Evolutionary conservation across 2,113 vertebrate species (phyloP), one percentile per base, ranked within the genome.

Genomic region (Bos javanicus): DNA sequence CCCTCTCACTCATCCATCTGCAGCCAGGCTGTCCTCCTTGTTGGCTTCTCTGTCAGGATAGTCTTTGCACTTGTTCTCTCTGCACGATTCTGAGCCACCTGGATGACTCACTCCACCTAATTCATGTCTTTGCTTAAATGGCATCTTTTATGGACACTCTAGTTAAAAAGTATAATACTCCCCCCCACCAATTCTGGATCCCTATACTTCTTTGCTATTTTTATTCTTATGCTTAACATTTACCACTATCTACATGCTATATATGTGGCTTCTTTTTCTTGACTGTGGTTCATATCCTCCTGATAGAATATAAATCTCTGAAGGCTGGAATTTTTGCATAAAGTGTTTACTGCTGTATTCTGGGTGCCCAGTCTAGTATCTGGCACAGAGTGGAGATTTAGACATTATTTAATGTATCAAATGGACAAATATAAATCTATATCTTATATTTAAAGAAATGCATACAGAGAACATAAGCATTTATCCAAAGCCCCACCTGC

Each of bases 371-470:
- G 12, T 33, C 43, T 6, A 88, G 17, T 48, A 16, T 33, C n/a
- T 83, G 9, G 36, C 9, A 48, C 36, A 33, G 4, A 56, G 28
- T 56, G 88, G 57, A 23, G 30, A 14, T 83, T 2, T 3, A 76
- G 56, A 93, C 39, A 19, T 39, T 15, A 87, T 60, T 94, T 93
- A 46, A 74, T 17, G 60, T 76, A 50, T 62, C 15, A 81, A 94
- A 30, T 25, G 0, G 57, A 36, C 36, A 39, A 84, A n/a, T 36
- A 39, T 17, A 60, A 30, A 57, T 82, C 9, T 60, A 15, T 84
- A 30, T 16, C 11, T 94, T 88, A 84, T 97, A 85, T 71, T 90
- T 17, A 86, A 94, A 30, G 36, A 56, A 85, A 54, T 25, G 6
- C 7, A 50, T 87, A 67, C 48, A 84, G 13, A 82, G 71, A 74